Evolutionary conservation across 2,797 vertebrate species (phyloP).

Genomic region (Cyprinodon diabolis): DNA sequence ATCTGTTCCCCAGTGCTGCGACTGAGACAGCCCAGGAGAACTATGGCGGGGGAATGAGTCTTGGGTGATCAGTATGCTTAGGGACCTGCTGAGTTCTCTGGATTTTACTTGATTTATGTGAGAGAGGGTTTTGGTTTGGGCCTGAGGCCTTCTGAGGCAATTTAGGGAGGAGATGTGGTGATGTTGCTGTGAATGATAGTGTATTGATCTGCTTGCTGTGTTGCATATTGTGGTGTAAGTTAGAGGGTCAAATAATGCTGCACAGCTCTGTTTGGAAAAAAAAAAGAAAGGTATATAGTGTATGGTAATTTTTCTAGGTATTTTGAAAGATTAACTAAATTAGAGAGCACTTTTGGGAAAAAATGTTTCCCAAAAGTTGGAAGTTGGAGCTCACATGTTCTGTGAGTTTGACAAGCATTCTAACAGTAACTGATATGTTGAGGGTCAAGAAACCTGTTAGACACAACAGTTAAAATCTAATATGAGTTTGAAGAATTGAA

Average conservation of each 20-base stretch:
- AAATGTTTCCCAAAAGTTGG: too few species aligned
- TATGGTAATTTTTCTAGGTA: constrained; percentile 20
- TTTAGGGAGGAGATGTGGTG: constrained; percentile 27
- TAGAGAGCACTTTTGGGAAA: background rate
- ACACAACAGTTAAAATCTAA: background rate
- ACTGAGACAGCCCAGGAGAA: constrained; percentile 47
- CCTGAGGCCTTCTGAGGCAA: constrained; percentile 45
- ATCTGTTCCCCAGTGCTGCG: constrained; percentile 41
- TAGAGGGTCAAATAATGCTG: constrained; percentile 17
- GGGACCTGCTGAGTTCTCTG: constrained; percentile 48
- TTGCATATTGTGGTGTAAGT: constrained; percentile 34
- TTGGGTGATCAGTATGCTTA: constrained; percentile 62
- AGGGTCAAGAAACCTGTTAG: background rate
- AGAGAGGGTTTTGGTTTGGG: constrained; percentile 41
- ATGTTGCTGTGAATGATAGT: constrained; percentile 46
- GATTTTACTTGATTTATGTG: constrained; percentile 67
- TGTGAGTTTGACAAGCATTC: too few species aligned
- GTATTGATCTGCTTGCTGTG: constrained; percentile 62
- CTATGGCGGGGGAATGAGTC: constrained; percentile 27
- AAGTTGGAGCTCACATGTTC: too few species aligned
- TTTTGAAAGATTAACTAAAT: constrained; percentile 7
- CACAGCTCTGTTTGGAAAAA: background rate
- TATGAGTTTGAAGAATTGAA: background rate
- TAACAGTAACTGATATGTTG: background rate
- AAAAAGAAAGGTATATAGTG: constrained; percentile 16